Percentiles rank a stretch among this genome's conserved stretches.
phyloP scores from a whole-genome alignment of 1,140 invertebrate species.

The Micrasema longulum region DNA sequence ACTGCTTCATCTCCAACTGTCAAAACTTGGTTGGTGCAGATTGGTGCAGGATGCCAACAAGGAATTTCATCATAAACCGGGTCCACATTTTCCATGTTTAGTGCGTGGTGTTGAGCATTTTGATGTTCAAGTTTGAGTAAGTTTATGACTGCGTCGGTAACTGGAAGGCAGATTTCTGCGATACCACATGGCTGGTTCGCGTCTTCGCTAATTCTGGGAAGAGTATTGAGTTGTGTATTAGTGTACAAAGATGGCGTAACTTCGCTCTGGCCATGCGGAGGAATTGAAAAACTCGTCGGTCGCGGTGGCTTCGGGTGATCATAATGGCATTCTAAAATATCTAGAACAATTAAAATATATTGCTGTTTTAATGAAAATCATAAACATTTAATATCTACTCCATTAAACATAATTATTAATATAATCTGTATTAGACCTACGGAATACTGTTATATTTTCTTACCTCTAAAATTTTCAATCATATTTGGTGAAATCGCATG shows the following conservation, averaged over 20 bases:
- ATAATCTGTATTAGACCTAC: too few species aligned
- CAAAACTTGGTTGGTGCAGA: conserved; percentile 61
- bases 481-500: conserved; percentile 66
- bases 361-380: too few species aligned
- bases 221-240: conserved; percentile 20
- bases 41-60: conserved; percentile 62
- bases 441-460: too few species aligned
- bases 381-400: too few species aligned
- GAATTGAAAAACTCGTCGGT: conserved; percentile 45
- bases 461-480: conserved; percentile 68
- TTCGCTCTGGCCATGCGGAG: conserved; percentile 18
- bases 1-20: conserved; percentile 64
- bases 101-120: conserved; percentile 12
- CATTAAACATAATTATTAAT: too few species aligned
- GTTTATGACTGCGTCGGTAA: conserved; percentile 59
- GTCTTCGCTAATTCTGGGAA: conserved; percentile 18
- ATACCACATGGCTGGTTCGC: conserved; percentile 28
- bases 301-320: conserved; percentile 58
- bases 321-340: conserved; percentile 67
- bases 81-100: conserved; percentile 55
- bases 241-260: conserved; percentile 41
- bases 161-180: conserved; percentile 45
- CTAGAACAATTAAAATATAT: conserved; percentile 56
- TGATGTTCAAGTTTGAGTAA: conserved; percentile 58
- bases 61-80: conserved; percentile 67